Evolutionary conservation across 92 coral and sea anemone species (phyloP).

Genomic region (Anthopleura xanthogrammica): DNA sequence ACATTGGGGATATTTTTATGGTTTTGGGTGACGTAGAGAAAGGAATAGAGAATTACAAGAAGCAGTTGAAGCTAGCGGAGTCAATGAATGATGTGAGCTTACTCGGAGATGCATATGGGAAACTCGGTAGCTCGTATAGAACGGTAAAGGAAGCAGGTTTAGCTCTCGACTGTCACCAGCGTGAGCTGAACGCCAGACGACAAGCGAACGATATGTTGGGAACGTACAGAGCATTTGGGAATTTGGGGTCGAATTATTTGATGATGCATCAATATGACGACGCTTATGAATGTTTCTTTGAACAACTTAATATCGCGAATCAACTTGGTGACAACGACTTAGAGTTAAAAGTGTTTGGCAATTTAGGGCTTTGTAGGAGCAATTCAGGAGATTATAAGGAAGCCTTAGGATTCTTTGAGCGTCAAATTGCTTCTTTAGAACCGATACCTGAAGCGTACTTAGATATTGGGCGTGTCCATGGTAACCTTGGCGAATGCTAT

Average conservation of each 20-base stretch:
- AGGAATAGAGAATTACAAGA: constrained; percentile 85
- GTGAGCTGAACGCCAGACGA: constrained; percentile 72
- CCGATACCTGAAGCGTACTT: constrained; percentile 67
- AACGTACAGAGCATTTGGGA: constrained; percentile 78
- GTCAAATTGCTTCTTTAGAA: constrained; percentile 78
- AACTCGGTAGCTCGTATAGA: constrained; percentile 84
- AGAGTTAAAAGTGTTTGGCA: constrained; percentile 79
- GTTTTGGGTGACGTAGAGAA: constrained; percentile 62
- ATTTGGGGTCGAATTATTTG: constrained; percentile 74
- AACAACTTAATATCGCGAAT: constrained; percentile 79
- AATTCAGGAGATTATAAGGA: constrained; percentile 71
- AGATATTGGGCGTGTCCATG: constrained; percentile 93
- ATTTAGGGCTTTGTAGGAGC: constrained; percentile 79
- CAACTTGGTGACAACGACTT: constrained; percentile 66
- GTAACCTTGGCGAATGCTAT: constrained; percentile 90
- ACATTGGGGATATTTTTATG: constrained; percentile 87
- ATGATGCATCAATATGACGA: constrained; percentile 61
- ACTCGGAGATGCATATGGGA: constrained; percentile 81
- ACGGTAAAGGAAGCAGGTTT: constrained; percentile 76
- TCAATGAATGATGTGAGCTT: constrained; percentile 63
- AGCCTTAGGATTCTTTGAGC: constrained; percentile 80
- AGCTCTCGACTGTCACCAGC: constrained; percentile 73
- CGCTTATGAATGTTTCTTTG: constrained; percentile 76
- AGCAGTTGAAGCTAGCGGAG: constrained; percentile 78
- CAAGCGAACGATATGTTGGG: constrained; percentile 59